Conservation (phyloP, 2,888 invertebrate genomes). For the Andrena dorsata region DNA sequence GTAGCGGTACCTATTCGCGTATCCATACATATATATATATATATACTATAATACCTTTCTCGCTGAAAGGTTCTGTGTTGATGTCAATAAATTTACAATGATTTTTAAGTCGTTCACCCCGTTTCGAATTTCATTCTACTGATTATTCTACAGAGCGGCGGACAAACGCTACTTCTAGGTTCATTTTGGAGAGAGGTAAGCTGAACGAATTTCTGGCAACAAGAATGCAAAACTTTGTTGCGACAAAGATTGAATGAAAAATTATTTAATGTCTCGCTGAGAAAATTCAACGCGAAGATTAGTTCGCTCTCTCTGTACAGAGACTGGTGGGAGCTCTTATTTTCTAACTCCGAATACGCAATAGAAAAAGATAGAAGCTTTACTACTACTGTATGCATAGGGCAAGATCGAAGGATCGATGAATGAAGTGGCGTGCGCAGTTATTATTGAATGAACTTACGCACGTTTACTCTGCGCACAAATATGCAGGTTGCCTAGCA, state of each 20-base stretch:
- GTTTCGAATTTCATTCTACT: slow-evolving; percentile 3
- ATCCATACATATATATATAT: not conserved
- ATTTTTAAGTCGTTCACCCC: slow-evolving; percentile 21
- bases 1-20: slow-evolving; percentile 31
- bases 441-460: slow-evolving; percentile 24
- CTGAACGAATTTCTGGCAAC: too few relatives aligned
- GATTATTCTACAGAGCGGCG: not conserved
- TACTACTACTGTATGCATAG: not conserved
- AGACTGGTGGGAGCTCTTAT: too few relatives aligned
- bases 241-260: too few relatives aligned
- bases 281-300: too few relatives aligned
- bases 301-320: too few relatives aligned
- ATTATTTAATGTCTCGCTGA: too few relatives aligned
- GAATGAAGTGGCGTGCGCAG: not conserved
- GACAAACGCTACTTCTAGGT: not conserved
- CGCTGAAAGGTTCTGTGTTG: slow-evolving; percentile 31
- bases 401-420: not conserved
- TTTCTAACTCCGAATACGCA: too few relatives aligned
- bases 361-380: too few relatives aligned
- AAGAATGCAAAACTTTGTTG: too few relatives aligned
- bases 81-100: slow-evolving; percentile 44
- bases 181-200: too few relatives aligned
- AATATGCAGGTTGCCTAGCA: slow-evolving; percentile 22
- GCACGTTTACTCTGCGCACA: not conserved
- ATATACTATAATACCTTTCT: slow-evolving; percentile 1